phyloP scores from a whole-genome alignment of 2,113 vertebrate species.

The Danionella cerebrum region DNA sequence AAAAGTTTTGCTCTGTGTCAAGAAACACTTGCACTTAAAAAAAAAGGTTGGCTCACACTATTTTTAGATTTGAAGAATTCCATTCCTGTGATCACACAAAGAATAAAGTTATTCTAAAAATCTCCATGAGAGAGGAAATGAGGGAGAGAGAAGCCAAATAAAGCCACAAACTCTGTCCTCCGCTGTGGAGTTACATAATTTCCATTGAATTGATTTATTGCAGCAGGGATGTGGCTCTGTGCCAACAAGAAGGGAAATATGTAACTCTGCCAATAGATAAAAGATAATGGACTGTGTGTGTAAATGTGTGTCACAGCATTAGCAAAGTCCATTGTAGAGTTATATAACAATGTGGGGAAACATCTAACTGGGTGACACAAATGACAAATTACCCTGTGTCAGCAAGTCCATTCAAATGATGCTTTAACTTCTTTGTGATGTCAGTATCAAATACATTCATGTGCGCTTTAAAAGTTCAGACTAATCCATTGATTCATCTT shows the following conservation, averaged over 20 bases:
- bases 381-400: background rate
- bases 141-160: constrained; percentile 2
- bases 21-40: background rate
- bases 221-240: constrained; percentile 45
- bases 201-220: constrained; percentile 55
- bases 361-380: background rate
- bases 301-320: constrained; percentile 19
- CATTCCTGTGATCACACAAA: background rate
- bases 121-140: background rate
- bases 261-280: constrained; percentile 37
- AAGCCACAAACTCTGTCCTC: background rate
- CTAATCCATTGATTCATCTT: background rate
- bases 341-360: background rate
- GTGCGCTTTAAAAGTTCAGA: background rate
- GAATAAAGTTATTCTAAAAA: background rate
- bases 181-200: constrained; percentile 50
- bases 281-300: constrained; percentile 10
- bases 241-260: constrained; percentile 46
- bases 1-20: too few relatives aligned
- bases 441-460: background rate
- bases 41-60: background rate
- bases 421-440: background rate
- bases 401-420: background rate
- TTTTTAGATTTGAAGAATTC: constrained; percentile 17
- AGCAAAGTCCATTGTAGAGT: background rate